Evolutionary conservation across 2,797 vertebrate genomes (phyloP).

Genomic region (Sebastes variabilis): DNA sequence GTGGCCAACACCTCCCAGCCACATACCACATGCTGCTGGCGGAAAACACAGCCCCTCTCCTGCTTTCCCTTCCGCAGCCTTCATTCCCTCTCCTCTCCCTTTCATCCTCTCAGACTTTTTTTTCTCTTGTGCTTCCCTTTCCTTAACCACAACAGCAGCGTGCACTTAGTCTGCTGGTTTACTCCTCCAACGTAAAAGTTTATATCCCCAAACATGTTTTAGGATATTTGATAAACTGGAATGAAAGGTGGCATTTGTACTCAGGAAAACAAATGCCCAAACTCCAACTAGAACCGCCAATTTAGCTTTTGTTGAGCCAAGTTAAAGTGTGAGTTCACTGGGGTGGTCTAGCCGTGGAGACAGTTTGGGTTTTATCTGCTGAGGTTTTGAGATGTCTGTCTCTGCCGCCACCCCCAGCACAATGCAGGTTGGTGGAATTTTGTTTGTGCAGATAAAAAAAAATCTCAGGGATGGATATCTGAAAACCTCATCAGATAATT

Average conservation of each 20-base stretch:
- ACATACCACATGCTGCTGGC: slow-evolving; percentile 76
- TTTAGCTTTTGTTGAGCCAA: neutral
- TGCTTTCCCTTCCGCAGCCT: neutral
- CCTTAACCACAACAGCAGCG: slow-evolving; percentile 1
- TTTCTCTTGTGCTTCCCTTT: neutral
- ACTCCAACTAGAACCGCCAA: neutral
- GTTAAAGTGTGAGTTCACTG: neutral
- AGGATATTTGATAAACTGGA: neutral
- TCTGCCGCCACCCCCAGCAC: neutral
- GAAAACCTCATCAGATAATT: slow-evolving; percentile 11
- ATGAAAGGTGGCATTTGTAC: neutral
- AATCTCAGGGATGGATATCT: neutral
- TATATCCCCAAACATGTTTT: neutral
- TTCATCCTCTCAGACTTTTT: slow-evolving; percentile 21
- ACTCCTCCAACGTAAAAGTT: neutral
- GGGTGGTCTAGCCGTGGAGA: slow-evolving; percentile 15
- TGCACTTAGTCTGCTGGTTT: neutral
- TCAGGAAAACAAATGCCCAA: neutral
- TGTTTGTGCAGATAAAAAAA: neutral
- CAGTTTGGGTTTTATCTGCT: slow-evolving; percentile 17
- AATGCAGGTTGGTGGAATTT: neutral
- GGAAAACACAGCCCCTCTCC: slow-evolving; percentile 31
- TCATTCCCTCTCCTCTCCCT: slow-evolving; percentile 7
- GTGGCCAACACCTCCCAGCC: slow-evolving; percentile 71
- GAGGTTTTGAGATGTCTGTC: slow-evolving; percentile 12